Base-by-base conservation (phyloP, 37 sponge, comb jelly and placozoan species). In the Halisarca cf. caerulea region DNA sequence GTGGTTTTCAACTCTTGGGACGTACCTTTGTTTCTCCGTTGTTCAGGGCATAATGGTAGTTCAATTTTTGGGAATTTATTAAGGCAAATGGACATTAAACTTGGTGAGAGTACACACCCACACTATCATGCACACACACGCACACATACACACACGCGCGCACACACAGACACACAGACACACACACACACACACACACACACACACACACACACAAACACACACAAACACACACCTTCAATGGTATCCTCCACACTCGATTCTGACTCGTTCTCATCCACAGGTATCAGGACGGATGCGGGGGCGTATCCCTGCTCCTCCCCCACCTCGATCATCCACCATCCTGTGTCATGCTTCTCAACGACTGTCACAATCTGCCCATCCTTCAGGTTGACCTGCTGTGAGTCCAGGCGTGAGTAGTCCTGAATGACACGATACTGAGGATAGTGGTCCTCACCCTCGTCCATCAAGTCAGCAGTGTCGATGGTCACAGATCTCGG, bases 261-360 rank as follows among this genome's bases (percentile, higher is more conserved):
- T 27, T 28, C 41, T 64, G 33, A 83, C 78, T 5, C 24, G 8
- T 38, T 35, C 44, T 66, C 92, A 35, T 95, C 88, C 53, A 95
- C 30, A 17, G 92, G 66, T 80, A 91, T 90, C 34, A 95, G 87
- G 59, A 62, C 58, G 42, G 90, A 86, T 7, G 95, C 95, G 35
- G 95, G 95, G 43, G 90, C 92, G 43, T 95, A 95, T 0, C 95
- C 95, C 83, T 95, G 95, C 38, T 91, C 92, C 21, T 89, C 90
- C 8, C 87, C 92, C 2, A 91, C 57, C 85, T 88, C 83, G 51
- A 91, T 87, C 92, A 95, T 91, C 95, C 95, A 95, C 95, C 95
- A 95, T 34, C 94, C 94, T 24, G 94, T 93, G 84, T 93, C 94
- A 42, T 87, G 90, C 61, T 90, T 93, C 82, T 93, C 94, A 41